A percentile compares a stretch with the other conserved stretches of the same genome.
Conservation (phyloP, 1,140 invertebrate genomes). For the Anoplolepis gracilipes region DNA sequence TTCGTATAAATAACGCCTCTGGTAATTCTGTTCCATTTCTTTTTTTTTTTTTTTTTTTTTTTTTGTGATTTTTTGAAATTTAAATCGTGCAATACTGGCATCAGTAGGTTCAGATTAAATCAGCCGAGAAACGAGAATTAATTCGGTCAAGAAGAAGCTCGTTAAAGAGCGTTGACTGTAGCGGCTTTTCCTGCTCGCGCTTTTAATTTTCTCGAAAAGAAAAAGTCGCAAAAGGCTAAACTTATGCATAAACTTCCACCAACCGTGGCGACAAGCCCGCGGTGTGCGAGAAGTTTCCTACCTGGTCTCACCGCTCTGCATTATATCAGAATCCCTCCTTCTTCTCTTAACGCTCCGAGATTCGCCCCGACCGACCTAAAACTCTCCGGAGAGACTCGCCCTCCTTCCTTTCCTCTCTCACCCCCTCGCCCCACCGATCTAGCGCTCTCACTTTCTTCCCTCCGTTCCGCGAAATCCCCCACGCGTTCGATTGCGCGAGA, state of each 20-base stretch:
- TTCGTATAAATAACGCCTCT: neutral
- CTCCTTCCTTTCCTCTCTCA: neutral
- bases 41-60: too few species aligned
- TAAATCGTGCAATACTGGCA: neutral
- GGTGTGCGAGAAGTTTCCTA: slow-evolving; percentile 9
- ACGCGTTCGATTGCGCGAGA: slow-evolving; percentile 60
- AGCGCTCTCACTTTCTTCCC: slow-evolving; percentile 25
- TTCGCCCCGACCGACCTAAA: slow-evolving; percentile 11
- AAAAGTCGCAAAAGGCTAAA: slow-evolving; percentile 15
- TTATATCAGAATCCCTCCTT: slow-evolving; percentile 17
- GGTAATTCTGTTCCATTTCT: neutral
- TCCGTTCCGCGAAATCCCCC: slow-evolving; percentile 6
- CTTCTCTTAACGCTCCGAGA: neutral
- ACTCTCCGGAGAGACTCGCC: slow-evolving; percentile 9
- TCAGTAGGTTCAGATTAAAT: slow-evolving; percentile 22
- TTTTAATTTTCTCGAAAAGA: slow-evolving; percentile 24
- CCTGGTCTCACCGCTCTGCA: neutral
- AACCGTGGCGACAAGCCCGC: neutral
- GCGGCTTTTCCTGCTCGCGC: neutral
- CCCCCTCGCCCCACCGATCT: neutral
- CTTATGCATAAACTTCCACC: slow-evolving; percentile 39
- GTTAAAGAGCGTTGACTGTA: slow-evolving; percentile 25
- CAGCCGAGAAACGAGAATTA: slow-evolving; percentile 7
- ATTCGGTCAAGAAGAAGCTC: slow-evolving; percentile 36
- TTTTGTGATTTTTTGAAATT: too few species aligned